Base-by-base conservation (phyloP, 1,140 invertebrate species). In the Cepaea nemoralis region DNA sequence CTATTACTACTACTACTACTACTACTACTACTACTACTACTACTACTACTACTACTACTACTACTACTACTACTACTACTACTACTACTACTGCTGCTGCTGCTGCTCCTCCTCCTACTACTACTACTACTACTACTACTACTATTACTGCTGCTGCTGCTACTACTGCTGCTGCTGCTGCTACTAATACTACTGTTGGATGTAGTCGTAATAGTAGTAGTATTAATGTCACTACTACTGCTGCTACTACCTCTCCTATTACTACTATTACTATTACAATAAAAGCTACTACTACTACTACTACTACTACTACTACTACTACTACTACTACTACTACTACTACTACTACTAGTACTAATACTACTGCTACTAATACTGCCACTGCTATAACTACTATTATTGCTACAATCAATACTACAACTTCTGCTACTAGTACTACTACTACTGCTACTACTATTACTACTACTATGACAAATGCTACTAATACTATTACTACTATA, bases 61-160 rank as follows among this genome's bases (percentile, higher is more conserved):
- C 39, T 74, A 33, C 71, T 74, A 33, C 71, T 74, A 33, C 71
- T 74, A 12, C 71, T 74, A 12, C 71, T 74, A 12, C 71, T 74
- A 45, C 71, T 74, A 48, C 71, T 74, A 74, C 71, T 74, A 48
- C 71, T 74, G 6, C 71, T 74, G 45, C 71, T 74, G 6, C 71
- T 74, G 12, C 71, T 74, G 45, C 71, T 74, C 1, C 71, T 48
- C 22, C 71, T 48, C 22, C 71, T 48, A 45, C 48, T 74, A 45
- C 71, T 74, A 45, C 35, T 74, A 45, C 71, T 74, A 45, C 71
- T 74, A 45, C 71, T 74, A 45, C 71, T 45, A 10, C 71, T 45
- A 27, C 37, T 27, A 19, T 22, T 45, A 45, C 10, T 42, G n/a
- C 71, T 10, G n/a, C 39, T 42, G n/a, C 71, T 74, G n/a, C 71